phyloP scores from a whole-genome alignment of 2,888 invertebrate genomes.

The Drosophila falleni region DNA sequence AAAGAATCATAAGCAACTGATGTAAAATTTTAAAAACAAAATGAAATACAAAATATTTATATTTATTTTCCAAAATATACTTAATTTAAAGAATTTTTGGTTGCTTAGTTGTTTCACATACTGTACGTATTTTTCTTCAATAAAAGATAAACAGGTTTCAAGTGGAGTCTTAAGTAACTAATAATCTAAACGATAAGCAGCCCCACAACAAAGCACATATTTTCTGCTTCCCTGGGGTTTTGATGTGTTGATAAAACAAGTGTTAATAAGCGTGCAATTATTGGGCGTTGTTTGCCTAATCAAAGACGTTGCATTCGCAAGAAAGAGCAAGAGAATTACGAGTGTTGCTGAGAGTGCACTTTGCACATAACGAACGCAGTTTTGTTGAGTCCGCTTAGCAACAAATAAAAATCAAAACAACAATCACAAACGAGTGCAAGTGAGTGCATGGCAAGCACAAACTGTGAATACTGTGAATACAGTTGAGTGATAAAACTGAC shows the following conservation, averaged over 20 bases:
- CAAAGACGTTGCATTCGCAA: constrained; percentile 34
- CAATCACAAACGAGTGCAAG: constrained; percentile 14
- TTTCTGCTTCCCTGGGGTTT: constrained; percentile 26
- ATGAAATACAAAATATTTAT: too few relatives aligned
- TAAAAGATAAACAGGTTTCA: neutral
- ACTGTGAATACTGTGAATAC: constrained; percentile 25
- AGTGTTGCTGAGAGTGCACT: constrained; percentile 15
- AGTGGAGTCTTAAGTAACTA: neutral
- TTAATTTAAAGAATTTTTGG: too few relatives aligned
- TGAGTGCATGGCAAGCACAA: constrained; percentile 26
- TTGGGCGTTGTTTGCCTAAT: constrained; percentile 16
- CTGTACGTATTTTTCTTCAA: neutral
- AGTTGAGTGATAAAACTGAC: constrained; percentile 74
- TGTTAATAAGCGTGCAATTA: constrained; percentile 10
- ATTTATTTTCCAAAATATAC: neutral
- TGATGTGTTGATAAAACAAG: constrained; percentile 10
- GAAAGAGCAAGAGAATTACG: neutral
- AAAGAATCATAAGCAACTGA: neutral
- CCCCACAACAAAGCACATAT: neutral
- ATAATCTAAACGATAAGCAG: constrained; percentile 22
- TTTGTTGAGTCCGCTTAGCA: constrained; percentile 66
- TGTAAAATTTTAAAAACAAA: too few relatives aligned
- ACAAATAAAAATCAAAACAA: constrained; percentile 31
- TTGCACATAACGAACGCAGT: constrained; percentile 27
- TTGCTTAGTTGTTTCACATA: neutral